A percentile compares a stretch with the other conserved stretches of the same genome.
Conservation (phyloP, 2,113 vertebrate species). For the Coryphaenoides rupestris region DNA sequence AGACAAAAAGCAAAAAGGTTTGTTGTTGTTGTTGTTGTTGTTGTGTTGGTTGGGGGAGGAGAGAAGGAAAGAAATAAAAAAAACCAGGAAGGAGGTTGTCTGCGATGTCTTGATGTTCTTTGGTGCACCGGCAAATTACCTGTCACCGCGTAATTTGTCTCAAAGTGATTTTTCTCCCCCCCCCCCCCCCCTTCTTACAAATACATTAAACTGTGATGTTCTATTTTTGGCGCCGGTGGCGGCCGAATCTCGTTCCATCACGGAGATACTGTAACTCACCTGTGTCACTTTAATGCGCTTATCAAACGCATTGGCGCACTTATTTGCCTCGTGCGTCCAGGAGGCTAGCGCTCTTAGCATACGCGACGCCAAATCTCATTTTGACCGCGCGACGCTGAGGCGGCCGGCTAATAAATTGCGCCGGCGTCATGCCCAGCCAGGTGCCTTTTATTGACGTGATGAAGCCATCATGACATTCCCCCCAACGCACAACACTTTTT, state of each 20-base stretch:
- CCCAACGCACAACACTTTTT: no score
- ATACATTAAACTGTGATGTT: conserved; percentile 38
- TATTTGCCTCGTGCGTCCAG: conserved; percentile 37
- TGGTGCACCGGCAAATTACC: neutral
- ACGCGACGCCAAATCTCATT: conserved; percentile 54
- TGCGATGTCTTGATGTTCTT: neutral
- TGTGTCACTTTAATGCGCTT: conserved; percentile 46
- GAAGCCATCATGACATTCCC: conserved; percentile 33
- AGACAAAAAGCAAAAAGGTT: conserved; percentile 15
- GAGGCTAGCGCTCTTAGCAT: conserved; percentile 26
- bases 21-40: no score
- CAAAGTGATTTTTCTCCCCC: conserved; percentile 17
- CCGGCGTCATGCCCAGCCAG: conserved; percentile 21
- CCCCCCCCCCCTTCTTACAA: no score
- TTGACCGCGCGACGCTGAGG: conserved; percentile 37
- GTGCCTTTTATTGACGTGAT: conserved; percentile 36
- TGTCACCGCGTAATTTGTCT: conserved; percentile 29
- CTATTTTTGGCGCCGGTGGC: conserved; percentile 23
- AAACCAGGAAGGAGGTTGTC: neutral
- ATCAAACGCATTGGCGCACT: conserved; percentile 26
- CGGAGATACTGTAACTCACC: conserved; percentile 35
- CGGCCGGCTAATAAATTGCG: conserved; percentile 43
- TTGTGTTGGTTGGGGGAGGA: neutral
- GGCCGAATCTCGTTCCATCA: conserved; percentile 23
- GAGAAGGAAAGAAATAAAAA: no score